Conservation (phyloP, 2,888 invertebrate genomes). For the Papilio demoleus region DNA sequence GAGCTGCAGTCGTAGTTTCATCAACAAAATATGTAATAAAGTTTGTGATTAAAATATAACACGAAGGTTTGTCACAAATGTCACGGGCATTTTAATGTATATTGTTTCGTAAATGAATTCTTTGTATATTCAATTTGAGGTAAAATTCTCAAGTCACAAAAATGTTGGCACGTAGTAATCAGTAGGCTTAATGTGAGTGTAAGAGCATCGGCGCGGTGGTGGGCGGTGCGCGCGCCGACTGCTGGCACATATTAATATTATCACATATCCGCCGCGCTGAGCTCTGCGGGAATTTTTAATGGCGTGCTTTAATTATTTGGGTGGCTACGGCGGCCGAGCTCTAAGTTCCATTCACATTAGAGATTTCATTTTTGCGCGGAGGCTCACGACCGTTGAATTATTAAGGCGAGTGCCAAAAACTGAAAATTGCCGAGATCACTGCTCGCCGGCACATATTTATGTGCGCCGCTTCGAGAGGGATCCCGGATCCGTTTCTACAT, state of each 20-base stretch:
- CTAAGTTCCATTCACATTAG: slow-evolving; percentile 83
- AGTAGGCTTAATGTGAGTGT: slow-evolving; percentile 52
- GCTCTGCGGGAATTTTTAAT: slow-evolving; percentile 82
- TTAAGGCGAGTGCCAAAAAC: slow-evolving; percentile 75
- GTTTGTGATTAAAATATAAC: too few species aligned
- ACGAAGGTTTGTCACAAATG: too few species aligned
- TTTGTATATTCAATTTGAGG: background rate
- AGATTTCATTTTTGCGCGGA: slow-evolving; percentile 78
- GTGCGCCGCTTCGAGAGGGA: slow-evolving; percentile 73
- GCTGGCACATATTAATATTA: slow-evolving; percentile 78
- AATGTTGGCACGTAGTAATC: slow-evolving; percentile 45
- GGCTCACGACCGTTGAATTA: slow-evolving; percentile 64
- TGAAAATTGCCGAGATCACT: slow-evolving; percentile 78
- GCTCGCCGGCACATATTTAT: slow-evolving; percentile 67
- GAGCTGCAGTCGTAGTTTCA: too few species aligned
- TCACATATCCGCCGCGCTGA: slow-evolving; percentile 77
- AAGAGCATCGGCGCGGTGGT: slow-evolving; percentile 50
- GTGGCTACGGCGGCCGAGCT: slow-evolving; percentile 58
- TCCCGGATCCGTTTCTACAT: slow-evolving; percentile 76
- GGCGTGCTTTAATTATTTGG: slow-evolving; percentile 82
- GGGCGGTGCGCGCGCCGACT: slow-evolving; percentile 44
- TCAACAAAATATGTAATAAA: too few species aligned
- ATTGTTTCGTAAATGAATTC: background rate
- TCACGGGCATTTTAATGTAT: too few species aligned
- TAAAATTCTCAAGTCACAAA: background rate